These are phyloP conservation scores for Chrysodeixis includens DNA, from an alignment of 2,888 invertebrate genomes.

Conservation along the genomic window DNA sequence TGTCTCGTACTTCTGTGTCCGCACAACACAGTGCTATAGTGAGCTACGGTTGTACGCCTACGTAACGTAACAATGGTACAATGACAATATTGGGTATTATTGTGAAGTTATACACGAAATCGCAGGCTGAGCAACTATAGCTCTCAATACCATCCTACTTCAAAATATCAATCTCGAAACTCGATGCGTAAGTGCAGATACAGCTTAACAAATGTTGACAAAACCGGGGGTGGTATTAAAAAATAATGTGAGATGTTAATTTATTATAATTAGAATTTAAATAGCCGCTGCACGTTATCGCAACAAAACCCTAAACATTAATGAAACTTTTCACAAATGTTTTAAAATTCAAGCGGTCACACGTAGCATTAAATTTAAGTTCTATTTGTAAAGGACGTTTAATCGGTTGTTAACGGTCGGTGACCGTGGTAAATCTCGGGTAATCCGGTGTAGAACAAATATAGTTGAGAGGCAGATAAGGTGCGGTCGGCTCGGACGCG, in stretches of 20 bases:
- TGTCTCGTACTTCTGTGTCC: constrained; percentile 40
- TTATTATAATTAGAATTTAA: constrained; percentile 45
- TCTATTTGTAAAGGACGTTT: constrained; percentile 85
- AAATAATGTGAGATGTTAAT: constrained; percentile 20
- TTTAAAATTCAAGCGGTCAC: constrained; percentile 73
- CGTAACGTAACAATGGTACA: background rate
- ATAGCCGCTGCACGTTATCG: constrained; percentile 58
- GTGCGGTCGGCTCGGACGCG: constrained; percentile 68
- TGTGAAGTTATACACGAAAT: background rate
- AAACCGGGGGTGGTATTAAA: background rate
- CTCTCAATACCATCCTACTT: too few species aligned
- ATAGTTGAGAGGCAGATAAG: constrained; percentile 88
- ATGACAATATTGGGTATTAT: background rate
- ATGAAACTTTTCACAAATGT: constrained; percentile 60
- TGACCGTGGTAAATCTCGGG: constrained; percentile 87
- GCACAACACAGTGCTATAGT: constrained; percentile 1
- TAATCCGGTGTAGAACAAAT: constrained; percentile 87
- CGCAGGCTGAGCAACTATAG: too few species aligned
- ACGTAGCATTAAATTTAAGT: constrained; percentile 78
- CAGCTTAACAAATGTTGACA: background rate
- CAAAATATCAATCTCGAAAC: background rate
- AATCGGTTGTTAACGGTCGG: constrained; percentile 84
- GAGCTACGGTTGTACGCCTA: constrained; percentile 3
- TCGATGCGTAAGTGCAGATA: background rate
- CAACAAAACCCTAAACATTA: constrained; percentile 46